Evolutionary conservation across 2,888 invertebrate species (phyloP), one percentile per base, ranked within the genome.

Genomic region (Nesidiocoris tenuis): DNA sequence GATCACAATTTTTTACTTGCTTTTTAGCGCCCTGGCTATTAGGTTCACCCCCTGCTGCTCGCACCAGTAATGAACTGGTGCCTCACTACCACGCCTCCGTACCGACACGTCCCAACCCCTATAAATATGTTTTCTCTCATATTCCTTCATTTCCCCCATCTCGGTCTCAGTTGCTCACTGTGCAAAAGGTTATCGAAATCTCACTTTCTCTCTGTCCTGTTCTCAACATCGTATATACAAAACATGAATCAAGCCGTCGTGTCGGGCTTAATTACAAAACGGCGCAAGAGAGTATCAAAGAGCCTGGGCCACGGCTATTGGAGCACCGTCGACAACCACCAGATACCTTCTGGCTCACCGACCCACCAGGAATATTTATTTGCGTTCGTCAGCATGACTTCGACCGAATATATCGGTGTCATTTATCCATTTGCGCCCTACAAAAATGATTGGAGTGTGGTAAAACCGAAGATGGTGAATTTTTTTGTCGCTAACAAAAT

Each of bases 41-140:
- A 75, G 74, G 74, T 59, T 66, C 65, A 75, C 74, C 74, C 74
- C 74, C 74, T 66, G 74, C 74, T 75, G 74, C 25, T 65, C 66
- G 18, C 39, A 25, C 66, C 74, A 66, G 74, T 75, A 75, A 75
- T 75, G 74, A 75, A 75, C 74, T 65, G 57, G 65, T 66, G 57
- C 39, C 39, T 39, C 39, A 39, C 39, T 12, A 39, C 39, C 39
- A 7, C 39, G 12, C 39, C 74, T 57, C n/a, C n/a, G n/a, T n/a
- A n/a, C n/a, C n/a, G n/a, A n/a, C n/a, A n/a, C n/a, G n/a, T n/a
- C 74, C 65, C 74, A 65, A 65, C 74, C 74, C 66, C 74, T 75
- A 75, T 66, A 75, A 75, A 75, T 75, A 75, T 66, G 65, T 75
- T 59, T 39, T 12, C 12, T 7, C 39, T 39, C 66, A n/a, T n/a